Evolutionary conservation across 1,140 invertebrate species (phyloP).

Genomic region (Homalodisca vitripennis): DNA sequence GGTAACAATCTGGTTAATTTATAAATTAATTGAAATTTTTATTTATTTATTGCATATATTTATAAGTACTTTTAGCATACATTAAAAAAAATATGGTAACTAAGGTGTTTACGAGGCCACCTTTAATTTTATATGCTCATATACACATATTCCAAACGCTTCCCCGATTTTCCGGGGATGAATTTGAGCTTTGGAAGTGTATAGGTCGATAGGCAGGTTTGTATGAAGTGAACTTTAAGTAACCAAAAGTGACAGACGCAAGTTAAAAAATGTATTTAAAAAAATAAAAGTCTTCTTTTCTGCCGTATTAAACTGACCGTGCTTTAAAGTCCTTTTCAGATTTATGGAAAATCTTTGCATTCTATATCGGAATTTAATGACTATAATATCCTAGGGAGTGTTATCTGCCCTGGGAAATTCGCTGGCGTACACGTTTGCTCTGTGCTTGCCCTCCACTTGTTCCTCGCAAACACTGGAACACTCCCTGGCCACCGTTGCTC

Average conservation of each 20-base stretch:
- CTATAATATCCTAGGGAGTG: slow-evolving; percentile 1
- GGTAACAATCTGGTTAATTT: too few species aligned
- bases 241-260: not conserved
- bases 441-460: slow-evolving; percentile 28
- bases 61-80: too few species aligned
- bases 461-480: not conserved
- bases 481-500: not conserved
- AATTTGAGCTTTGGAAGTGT: too few species aligned
- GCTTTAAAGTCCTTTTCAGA: not conserved
- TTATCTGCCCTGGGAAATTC: not conserved
- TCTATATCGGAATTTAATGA: too few species aligned
- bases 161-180: too few species aligned
- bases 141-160: too few species aligned
- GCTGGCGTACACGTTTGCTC: slow-evolving; percentile 11
- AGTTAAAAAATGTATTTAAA: not conserved
- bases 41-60: too few species aligned
- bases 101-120: too few species aligned
- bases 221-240: not conserved
- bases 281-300: not conserved
- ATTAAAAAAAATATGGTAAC: too few species aligned
- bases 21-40: too few species aligned
- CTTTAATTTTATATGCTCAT: too few species aligned
- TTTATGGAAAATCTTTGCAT: not conserved
- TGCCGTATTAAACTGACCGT: not conserved
- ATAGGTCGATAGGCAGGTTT: not conserved